Conservation (phyloP, 2,797 vertebrate species). For the Buceros bicornis region DNA sequence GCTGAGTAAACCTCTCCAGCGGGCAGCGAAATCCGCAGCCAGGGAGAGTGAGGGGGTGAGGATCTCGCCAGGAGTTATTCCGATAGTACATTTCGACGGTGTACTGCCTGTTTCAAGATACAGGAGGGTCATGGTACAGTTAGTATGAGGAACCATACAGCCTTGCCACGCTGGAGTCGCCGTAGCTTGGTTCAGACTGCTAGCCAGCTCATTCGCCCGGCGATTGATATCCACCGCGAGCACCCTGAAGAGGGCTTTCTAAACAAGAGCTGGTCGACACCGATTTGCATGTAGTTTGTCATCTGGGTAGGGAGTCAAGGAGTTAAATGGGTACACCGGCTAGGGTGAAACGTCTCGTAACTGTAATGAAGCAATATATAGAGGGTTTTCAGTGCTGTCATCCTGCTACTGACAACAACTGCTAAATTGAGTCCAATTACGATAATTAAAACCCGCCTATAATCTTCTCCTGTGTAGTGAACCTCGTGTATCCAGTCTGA, state of each 20-base stretch:
- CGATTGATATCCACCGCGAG: background rate
- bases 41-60: slow-evolving; percentile 82
- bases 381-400: background rate
- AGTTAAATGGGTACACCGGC: background rate
- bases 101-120: slow-evolving; percentile 80
- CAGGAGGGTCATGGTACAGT: background rate
- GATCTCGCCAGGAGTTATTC: slow-evolving; percentile 83
- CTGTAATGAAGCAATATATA: background rate
- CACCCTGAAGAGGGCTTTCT: background rate
- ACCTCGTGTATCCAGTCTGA: background rate
- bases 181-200: background rate
- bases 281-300: background rate
- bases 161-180: background rate
- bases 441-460: background rate
- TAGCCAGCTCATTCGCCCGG: background rate
- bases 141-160: background rate
- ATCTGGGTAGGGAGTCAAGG: background rate
- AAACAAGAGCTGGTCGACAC: background rate
- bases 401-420: background rate
- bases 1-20: slow-evolving; percentile 80
- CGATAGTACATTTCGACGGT: slow-evolving; percentile 88
- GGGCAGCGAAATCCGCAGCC: slow-evolving; percentile 87
- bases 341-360: background rate
- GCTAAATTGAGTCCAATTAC: background rate
- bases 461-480: background rate